Evolutionary conservation across 92 coral and sea anemone genomes (phyloP).

Genomic region (Zoanthus sociatus): DNA sequence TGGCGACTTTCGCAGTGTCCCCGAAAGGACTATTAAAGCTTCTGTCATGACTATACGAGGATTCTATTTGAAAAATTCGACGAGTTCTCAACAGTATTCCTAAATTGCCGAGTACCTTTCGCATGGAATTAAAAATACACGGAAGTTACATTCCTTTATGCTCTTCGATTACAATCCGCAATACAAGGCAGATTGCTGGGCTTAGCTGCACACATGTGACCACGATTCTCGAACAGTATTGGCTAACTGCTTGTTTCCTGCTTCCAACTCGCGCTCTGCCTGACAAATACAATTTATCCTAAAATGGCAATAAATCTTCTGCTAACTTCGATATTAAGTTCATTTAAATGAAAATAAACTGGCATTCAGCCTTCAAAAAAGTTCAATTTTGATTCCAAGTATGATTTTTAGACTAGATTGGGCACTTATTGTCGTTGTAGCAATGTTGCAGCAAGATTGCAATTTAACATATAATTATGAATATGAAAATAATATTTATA

Average conservation of each 20-base stretch:
- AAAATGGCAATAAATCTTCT: conserved; percentile 24
- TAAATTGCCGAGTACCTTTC: background rate
- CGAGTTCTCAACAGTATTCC: background rate
- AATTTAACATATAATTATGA: too few relatives aligned
- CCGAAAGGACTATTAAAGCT: conserved; percentile 10
- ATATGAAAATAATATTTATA: too few relatives aligned
- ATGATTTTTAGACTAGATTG: too few relatives aligned
- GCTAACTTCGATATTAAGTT: background rate
- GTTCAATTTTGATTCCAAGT: background rate
- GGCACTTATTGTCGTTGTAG: too few relatives aligned
- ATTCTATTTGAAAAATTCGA: conserved; percentile 3
- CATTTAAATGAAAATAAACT: background rate
- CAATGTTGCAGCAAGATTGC: too few relatives aligned
- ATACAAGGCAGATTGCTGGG: conserved; percentile 9
- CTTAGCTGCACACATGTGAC: conserved; percentile 1
- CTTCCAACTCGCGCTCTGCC: background rate
- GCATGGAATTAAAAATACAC: conserved; percentile 8
- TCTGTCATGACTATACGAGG: conserved; percentile 15
- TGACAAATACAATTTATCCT: background rate
- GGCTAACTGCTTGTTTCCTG: conserved; percentile 21
- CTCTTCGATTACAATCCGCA: background rate
- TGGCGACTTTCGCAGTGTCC: conserved; percentile 43
- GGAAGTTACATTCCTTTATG: conserved; percentile 39
- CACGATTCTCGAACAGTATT: background rate
- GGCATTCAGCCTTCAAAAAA: background rate